Evolutionary conservation across 2,113 vertebrate genomes (phyloP), one percentile per base, ranked within the genome.

Genomic region (Protobothrops flavoviridis): DNA sequence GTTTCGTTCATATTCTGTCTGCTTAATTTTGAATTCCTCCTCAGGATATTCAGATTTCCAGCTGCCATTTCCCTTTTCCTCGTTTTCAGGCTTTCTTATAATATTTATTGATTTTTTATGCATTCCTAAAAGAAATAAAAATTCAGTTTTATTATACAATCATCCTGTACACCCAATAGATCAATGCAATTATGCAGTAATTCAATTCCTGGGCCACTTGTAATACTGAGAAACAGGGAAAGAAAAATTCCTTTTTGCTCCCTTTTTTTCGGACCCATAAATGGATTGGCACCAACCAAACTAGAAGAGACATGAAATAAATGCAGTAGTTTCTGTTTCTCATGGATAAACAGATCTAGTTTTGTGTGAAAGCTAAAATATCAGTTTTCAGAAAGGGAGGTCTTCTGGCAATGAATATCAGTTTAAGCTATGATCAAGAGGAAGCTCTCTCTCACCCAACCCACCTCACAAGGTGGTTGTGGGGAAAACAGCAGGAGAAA

Each of bases 71-170:
- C 97, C 94, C 26, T 98, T 98, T 95, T 97, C 98, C 94, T 97
- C 97, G 74, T 94, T 94, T 61, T 98, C 98, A 5, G 96, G 93
- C 94, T 98, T 99, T 90, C 97, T 98, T 92, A 96, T 95, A 94
- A 98, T 97, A 93, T 98, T 98, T 89, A 98, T 90, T 69, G 99
- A 99, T 95, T 99, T 99, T 95, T 99, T 99, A 97, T 99, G 99
- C 99, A 99, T 99, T 74, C 99, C 99, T 29, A 53, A 94, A 95
- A 94, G 59, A 55, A 91, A 57, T 92, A 48, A 88, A 8, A 95
- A 94, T 11, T 39, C 74, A 39, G 17, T 81, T 81, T 43, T 81
- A 43, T 81, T 81, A 21, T 21, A 21, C 74, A 43, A 43, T 21
- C 33, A 43, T 21, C 74, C 33, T 81, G 33, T 81, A 29, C 48